These are phyloP conservation scores for Gymnobelideus leadbeateri DNA, from an alignment of 2,113 vertebrate genomes.

Conservation along the genomic window DNA sequence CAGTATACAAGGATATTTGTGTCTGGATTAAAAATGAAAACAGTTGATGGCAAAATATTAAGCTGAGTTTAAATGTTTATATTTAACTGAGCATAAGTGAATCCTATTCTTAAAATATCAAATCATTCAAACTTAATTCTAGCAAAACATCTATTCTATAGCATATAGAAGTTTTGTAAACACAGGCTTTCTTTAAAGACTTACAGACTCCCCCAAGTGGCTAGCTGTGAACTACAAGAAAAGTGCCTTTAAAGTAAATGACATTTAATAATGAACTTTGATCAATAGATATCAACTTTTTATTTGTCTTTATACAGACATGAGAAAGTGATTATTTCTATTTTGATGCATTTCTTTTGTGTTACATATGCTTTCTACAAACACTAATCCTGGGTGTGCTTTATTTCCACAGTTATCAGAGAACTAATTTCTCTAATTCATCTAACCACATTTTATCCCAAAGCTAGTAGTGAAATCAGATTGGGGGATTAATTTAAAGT, in stretches of 20 bases:
- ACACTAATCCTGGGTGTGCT: neutral
- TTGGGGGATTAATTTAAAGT: constrained; percentile 48
- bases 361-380: neutral
- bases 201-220: constrained; percentile 83
- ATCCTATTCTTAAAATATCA: neutral
- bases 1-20: neutral
- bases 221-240: constrained; percentile 73
- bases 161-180: constrained; percentile 68
- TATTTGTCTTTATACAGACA: constrained; percentile 48
- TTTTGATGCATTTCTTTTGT: neutral
- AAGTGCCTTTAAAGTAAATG: constrained; percentile 57
- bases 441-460: neutral
- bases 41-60: neutral
- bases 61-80: neutral
- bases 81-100: no score
- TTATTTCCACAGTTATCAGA: neutral
- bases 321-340: neutral
- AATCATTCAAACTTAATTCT: constrained; percentile 14
- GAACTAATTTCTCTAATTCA: neutral
- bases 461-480: constrained; percentile 44
- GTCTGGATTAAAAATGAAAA: constrained; percentile 35
- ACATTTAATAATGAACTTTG: constrained; percentile 62
- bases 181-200: constrained; percentile 49
- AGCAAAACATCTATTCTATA: constrained; percentile 29
- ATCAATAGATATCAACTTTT: constrained; percentile 51